phyloP scores from a whole-genome alignment of 2,797 vertebrate genomes.

The Anisognathus igniventris region DNA sequence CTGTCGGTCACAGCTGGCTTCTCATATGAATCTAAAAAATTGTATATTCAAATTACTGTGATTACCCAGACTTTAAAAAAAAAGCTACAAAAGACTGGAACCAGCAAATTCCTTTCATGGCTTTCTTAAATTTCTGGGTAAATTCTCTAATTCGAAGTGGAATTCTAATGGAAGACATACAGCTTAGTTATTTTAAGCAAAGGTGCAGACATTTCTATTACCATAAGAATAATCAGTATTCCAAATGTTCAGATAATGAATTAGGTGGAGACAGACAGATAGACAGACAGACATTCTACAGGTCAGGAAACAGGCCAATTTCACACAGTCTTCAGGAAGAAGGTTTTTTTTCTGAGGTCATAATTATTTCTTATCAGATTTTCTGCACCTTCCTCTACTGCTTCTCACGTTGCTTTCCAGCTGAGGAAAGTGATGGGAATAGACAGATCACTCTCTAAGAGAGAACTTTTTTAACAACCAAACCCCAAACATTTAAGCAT shows the following conservation, averaged over 20 bases:
- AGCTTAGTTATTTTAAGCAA: background rate
- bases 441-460: background rate
- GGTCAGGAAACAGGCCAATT: background rate
- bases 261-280: background rate
- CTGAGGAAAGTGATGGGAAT: background rate
- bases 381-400: background rate
- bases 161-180: background rate
- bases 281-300: background rate
- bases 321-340: background rate
- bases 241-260: background rate
- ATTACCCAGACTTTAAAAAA: background rate
- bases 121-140: background rate
- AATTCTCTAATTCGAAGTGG: background rate
- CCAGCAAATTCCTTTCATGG: background rate
- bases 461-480: background rate
- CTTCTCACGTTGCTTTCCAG: background rate
- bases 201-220: background rate
- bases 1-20: background rate
- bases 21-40: background rate
- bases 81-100: background rate
- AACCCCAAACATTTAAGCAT: rapidly evolving
- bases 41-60: background rate
- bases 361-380: slow-evolving; percentile 16
- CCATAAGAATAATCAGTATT: background rate
- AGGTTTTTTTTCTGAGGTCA: background rate